phyloP scores from a whole-genome alignment of 2,113 vertebrate species.

The Physeter macrocephalus region DNA sequence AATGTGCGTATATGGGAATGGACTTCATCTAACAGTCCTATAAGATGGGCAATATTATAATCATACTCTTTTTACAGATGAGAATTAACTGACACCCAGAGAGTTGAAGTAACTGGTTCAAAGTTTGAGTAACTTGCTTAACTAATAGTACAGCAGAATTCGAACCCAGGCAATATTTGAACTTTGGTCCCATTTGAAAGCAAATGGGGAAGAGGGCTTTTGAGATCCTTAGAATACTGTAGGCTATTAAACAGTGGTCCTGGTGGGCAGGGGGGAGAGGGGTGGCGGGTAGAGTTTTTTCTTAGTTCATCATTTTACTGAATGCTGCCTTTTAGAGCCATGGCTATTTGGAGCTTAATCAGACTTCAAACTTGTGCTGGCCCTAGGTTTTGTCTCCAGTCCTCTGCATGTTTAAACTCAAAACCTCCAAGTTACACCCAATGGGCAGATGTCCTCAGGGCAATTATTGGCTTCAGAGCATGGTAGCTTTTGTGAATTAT shows the following conservation, averaged over 20 bases:
- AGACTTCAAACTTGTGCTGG: neutral
- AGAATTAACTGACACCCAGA: neutral
- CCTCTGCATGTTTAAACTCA: neutral
- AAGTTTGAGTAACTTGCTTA: neutral
- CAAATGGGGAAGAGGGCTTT: neutral
- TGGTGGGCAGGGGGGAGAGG: neutral
- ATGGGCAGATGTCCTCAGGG: neutral
- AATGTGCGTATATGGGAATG: neutral
- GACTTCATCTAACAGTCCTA: neutral
- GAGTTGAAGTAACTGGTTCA: neutral
- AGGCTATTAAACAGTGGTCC: fast-evolving
- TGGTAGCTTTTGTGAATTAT: neutral
- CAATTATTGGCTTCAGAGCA: neutral
- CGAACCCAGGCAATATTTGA: neutral
- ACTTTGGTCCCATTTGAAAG: neutral
- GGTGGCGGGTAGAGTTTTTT: neutral
- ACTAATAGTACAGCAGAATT: neutral
- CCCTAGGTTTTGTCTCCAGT: neutral
- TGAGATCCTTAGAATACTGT: too few relatives aligned
- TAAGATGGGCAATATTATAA: neutral
- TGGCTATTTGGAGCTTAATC: neutral
- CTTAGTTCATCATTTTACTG: neutral
- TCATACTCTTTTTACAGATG: neutral
- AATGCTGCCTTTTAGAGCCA: neutral
- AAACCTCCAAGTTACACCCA: neutral